phyloP scores from a whole-genome alignment of 2,797 vertebrate species.

The Epinephelus malabaricus region DNA sequence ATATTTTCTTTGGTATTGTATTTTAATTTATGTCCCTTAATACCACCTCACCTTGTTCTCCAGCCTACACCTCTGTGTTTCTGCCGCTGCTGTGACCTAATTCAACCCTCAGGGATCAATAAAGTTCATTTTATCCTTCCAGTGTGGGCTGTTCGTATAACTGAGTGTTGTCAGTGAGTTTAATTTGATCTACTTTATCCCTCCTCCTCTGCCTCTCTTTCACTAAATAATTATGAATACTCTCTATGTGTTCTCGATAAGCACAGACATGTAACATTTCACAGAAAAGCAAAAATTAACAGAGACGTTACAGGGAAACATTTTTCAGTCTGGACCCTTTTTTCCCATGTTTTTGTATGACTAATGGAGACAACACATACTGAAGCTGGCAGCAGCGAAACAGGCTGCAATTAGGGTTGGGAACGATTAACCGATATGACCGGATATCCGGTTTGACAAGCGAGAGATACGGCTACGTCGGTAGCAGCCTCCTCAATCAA shows the following conservation, averaged over 20 bases:
- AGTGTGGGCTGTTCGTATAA: conserved; percentile 29
- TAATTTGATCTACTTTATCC: conserved; percentile 36
- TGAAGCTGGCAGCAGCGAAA: too few relatives aligned
- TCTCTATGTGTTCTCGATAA: not conserved
- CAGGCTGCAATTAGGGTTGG: too few relatives aligned
- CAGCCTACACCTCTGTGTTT: conserved; percentile 27
- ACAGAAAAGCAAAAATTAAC: too few relatives aligned
- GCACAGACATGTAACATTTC: too few relatives aligned
- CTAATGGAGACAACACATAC: too few relatives aligned
- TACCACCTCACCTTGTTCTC: conserved; percentile 1
- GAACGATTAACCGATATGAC: too few relatives aligned
- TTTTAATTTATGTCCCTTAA: conserved; percentile 34
- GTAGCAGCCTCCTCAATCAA: too few relatives aligned
- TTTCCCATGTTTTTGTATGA: too few relatives aligned
- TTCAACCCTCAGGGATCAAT: conserved; percentile 53
- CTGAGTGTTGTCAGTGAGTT: conserved; percentile 26
- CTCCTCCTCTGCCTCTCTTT: conserved; percentile 15
- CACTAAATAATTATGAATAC: not conserved
- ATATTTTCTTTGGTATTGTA: conserved; percentile 3
- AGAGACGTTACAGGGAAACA: too few relatives aligned
- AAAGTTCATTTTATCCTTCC: conserved; percentile 36
- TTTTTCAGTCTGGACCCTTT: too few relatives aligned
- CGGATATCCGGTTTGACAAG: too few relatives aligned
- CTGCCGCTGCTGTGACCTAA: conserved; percentile 21
- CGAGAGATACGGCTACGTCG: too few relatives aligned